A percentile compares a stretch with the other conserved stretches of the same genome.
phyloP scores from a whole-genome alignment of 2,797 vertebrate species.

The Xenopus petersii region DNA sequence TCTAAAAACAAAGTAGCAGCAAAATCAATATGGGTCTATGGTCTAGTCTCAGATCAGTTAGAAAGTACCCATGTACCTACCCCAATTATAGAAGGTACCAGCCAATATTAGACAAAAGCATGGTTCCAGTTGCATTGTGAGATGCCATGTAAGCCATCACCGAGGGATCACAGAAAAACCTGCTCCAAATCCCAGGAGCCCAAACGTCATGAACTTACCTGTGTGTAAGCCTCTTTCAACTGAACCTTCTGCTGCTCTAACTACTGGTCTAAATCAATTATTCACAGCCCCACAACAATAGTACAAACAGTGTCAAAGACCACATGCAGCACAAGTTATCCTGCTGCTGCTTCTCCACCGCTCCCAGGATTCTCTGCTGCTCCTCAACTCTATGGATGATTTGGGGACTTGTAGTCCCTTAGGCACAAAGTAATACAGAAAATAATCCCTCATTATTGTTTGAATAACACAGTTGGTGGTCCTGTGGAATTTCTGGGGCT shows the following conservation, averaged over 20 bases:
- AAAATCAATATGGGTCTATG: no score
- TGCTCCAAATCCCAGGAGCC: no score
- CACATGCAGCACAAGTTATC: background rate
- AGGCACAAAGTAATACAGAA: background rate
- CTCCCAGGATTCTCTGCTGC: background rate
- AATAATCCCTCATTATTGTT: background rate
- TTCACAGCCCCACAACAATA: slow-evolving; percentile 9
- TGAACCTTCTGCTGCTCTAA: slow-evolving; percentile 5
- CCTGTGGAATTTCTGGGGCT: no score
- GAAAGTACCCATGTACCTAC: background rate
- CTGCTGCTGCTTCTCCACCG: no score
- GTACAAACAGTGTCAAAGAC: slow-evolving; percentile 1
- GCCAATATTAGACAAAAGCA: background rate
- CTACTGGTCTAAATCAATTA: slow-evolving; percentile 24
- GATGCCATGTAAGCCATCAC: background rate
- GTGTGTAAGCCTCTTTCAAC: background rate
- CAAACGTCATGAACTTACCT: background rate
- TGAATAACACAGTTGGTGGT: no score
- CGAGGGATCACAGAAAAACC: background rate
- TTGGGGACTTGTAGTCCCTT: no score
- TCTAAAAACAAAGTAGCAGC: no score
- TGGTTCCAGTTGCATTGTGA: background rate
- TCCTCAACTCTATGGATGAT: background rate
- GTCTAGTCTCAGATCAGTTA: no score
- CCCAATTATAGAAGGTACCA: background rate